Percentiles rank a stretch among this genome's conserved stretches.
These are phyloP conservation scores for Epirrhoe alternata DNA, from an alignment of 2,888 invertebrate species.

Conservation along the genomic window DNA sequence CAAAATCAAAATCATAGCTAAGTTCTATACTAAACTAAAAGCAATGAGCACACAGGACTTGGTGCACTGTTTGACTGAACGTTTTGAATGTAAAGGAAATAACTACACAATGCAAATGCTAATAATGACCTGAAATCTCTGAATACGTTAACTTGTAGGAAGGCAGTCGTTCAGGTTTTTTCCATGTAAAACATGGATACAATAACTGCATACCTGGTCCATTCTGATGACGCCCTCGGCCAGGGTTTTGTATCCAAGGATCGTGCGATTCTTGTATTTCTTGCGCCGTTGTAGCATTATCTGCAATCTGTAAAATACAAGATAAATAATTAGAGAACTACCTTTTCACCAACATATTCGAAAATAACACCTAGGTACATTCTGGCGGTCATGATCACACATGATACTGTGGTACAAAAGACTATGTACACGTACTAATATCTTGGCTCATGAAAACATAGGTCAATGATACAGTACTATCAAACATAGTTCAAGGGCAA, in stretches of 20 bases:
- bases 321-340: not conserved
- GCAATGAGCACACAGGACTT: not conserved
- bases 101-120: not conserved
- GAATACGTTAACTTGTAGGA: not conserved
- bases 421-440: no score
- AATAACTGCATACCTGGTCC: slow-evolving; percentile 90
- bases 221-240: slow-evolving; percentile 98
- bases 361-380: no score
- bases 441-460: not conserved
- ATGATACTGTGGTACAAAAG: no score
- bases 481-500: not conserved
- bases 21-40: not conserved
- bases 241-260: slow-evolving; percentile 98
- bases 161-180: not conserved
- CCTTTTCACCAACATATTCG: no score
- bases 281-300: slow-evolving; percentile 98
- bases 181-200: not conserved
- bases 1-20: not conserved
- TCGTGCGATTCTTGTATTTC: slow-evolving; percentile 99
- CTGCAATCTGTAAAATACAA: slow-evolving; percentile 86
- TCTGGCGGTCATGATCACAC: no score
- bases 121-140: not conserved
- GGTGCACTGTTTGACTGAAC: not conserved
- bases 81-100: not conserved
- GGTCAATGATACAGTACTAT: not conserved